Evolutionary conservation across 92 coral and sea anemone species (phyloP).

Genomic region (Heteractis magnifica): DNA sequence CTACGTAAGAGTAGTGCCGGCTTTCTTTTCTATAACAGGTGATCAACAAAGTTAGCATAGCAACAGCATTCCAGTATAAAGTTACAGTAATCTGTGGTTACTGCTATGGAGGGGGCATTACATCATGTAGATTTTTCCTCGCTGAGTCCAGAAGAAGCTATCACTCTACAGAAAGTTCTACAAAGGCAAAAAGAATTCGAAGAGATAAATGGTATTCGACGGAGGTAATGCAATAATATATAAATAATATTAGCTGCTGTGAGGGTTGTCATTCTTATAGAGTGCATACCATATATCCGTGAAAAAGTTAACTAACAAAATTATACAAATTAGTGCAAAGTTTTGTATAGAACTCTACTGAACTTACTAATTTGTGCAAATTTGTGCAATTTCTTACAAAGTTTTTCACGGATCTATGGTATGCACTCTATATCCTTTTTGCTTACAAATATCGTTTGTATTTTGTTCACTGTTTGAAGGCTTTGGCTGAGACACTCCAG

Average conservation of each 20-base stretch:
- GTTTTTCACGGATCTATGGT: not conserved
- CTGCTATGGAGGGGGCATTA: not conserved
- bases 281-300: too few relatives aligned
- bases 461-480: too few relatives aligned
- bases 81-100: not conserved
- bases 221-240: not conserved
- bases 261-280: not conserved
- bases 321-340: too few relatives aligned
- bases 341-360: too few relatives aligned
- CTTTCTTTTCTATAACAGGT: not conserved
- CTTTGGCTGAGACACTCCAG: too few relatives aligned
- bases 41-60: not conserved
- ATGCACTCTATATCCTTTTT: too few relatives aligned
- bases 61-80: not conserved
- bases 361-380: too few relatives aligned
- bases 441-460: too few relatives aligned
- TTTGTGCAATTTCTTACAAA: too few relatives aligned
- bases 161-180: constrained; percentile 1
- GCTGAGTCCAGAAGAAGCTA: constrained; percentile 14
- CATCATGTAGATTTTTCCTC: constrained; percentile 18
- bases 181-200: constrained; percentile 23
- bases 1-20: too few relatives aligned
- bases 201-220: constrained; percentile 6
- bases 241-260: too few relatives aligned
- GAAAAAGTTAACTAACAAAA: too few relatives aligned